Percentiles rank a stretch among this genome's conserved stretches.
These are phyloP conservation scores for Macrosoma leucophasiata DNA, from an alignment of 2,888 invertebrate genomes.

Conservation along the genomic window DNA sequence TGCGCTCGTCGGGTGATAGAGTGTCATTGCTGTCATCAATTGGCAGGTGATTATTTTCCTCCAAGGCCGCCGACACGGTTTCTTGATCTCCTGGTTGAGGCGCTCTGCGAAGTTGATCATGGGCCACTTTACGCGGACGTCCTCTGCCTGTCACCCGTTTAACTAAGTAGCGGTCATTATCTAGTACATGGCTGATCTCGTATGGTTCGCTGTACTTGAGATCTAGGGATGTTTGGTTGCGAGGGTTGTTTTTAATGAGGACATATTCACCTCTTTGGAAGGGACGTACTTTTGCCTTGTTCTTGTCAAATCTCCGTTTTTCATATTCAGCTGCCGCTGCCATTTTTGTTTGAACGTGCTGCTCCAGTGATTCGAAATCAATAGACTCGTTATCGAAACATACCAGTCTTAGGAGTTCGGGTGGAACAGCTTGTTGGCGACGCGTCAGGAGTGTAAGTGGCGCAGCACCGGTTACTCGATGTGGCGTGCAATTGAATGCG, in stretches of 20 bases:
- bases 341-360: constrained; percentile 9
- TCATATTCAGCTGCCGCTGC: neutral
- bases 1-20: too few relatives aligned
- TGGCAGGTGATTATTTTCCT: neutral
- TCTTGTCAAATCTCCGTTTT: constrained; percentile 12
- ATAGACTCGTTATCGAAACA: constrained; percentile 5
- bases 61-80: constrained; percentile 2
- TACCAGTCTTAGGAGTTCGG: constrained; percentile 11
- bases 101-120: constrained; percentile 6
- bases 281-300: constrained; percentile 13
- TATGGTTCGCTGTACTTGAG: constrained; percentile 14
- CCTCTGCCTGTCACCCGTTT: constrained; percentile 8
- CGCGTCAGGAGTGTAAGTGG: constrained; percentile 19
- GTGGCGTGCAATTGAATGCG: constrained; percentile 21
- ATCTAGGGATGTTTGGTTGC: constrained; percentile 14
- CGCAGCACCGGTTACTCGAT: constrained; percentile 16
- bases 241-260: constrained; percentile 11
- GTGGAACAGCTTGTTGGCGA: constrained; percentile 17
- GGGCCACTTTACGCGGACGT: constrained; percentile 7
- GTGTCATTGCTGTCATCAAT: too few relatives aligned
- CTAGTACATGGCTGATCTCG: constrained; percentile 8
- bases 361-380: constrained; percentile 2
- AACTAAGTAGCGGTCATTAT: neutral
- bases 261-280: constrained; percentile 13
- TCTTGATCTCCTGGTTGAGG: constrained; percentile 1